These are phyloP conservation scores for Sebastes kiyomatsui DNA, from an alignment of 2,797 vertebrate genomes.

Conservation along the genomic window DNA sequence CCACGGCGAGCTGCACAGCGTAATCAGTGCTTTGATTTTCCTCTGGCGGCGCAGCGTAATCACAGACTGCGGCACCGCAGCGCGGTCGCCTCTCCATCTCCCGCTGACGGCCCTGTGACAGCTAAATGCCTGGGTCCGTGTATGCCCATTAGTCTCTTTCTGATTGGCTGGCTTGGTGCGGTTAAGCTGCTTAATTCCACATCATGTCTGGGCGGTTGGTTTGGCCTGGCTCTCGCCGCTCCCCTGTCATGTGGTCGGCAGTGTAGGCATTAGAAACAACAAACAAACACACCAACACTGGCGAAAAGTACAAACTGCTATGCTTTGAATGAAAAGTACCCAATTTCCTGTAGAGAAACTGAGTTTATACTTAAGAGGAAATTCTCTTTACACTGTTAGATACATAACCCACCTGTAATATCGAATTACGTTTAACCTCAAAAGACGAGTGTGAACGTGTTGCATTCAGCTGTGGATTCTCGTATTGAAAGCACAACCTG, in stretches of 20 bases:
- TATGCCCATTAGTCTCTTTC: constrained; percentile 62
- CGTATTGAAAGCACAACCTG: neutral
- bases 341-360: constrained; percentile 11
- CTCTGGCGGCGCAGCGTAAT: constrained; percentile 64
- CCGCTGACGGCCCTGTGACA: constrained; percentile 70
- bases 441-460: neutral
- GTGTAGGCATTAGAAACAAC: constrained; percentile 64
- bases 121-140: constrained; percentile 71
- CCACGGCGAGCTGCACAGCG: constrained; percentile 53
- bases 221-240: constrained; percentile 44
- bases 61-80: constrained; percentile 63
- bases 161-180: constrained; percentile 71
- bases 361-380: neutral
- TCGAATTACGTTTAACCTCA: neutral
- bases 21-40: constrained; percentile 79
- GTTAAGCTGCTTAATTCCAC: constrained; percentile 73
- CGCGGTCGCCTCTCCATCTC: constrained; percentile 65
- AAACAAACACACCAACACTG: constrained; percentile 70
- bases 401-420: neutral
- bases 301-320: constrained; percentile 14
- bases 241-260: constrained; percentile 59
- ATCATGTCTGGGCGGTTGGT: constrained; percentile 64
- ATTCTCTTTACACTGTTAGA: neutral
- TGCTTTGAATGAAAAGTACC: constrained; percentile 15
- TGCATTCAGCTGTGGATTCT: neutral